Base-by-base conservation (phyloP, 2,113 vertebrate genomes). In the Pelobates fuscus region DNA sequence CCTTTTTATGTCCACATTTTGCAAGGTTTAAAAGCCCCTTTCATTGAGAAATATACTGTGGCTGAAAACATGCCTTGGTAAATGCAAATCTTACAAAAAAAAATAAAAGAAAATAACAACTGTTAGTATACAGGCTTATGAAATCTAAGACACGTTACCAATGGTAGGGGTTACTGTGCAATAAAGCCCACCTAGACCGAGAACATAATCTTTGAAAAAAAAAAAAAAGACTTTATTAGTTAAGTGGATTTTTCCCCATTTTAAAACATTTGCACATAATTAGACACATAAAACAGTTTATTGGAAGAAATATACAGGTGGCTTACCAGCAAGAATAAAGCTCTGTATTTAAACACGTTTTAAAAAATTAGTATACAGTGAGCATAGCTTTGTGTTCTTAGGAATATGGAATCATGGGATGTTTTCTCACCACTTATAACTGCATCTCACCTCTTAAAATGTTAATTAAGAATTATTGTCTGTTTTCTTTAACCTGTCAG, bases 231-330 rank as follows among this genome's bases (percentile, higher is more conserved):
- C 83, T 89, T 89, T 86, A 87, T 88, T 88, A 87, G 89, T 90
- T 87, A 90, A 84, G 85, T 86, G 84, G 84, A 83, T 89, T 91
- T 85, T 90, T 88, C 88, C 84, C 89, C 86, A 90, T 75, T 82
- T 88, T 89, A 88, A 88, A 88, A 90, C 86, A 83, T 89, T 90
- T 87, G 86, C 88, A 90, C 88, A 84, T 91, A 90, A 88, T 90
- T 92, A 91, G 87, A 89, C 87, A 86, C 84, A 86, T 91, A 88
- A 90, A 86, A 90, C 85, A 89, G 88, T 89, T 88, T 89, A 90
- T 87, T n/a, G 86, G 86, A 84, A 80, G 88, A 91, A 90, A 85
- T 84, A 89, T 90, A 86, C 87, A 77, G 64, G 65, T 77, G 79
- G 81, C 82, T 87, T 87, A 84, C 80, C 86, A 84, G 84, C 55